Percentiles rank a stretch among this genome's conserved stretches.
Evolutionary conservation across 1,140 invertebrate species (phyloP).

Genomic region (Heliconius hewitsoni): DNA sequence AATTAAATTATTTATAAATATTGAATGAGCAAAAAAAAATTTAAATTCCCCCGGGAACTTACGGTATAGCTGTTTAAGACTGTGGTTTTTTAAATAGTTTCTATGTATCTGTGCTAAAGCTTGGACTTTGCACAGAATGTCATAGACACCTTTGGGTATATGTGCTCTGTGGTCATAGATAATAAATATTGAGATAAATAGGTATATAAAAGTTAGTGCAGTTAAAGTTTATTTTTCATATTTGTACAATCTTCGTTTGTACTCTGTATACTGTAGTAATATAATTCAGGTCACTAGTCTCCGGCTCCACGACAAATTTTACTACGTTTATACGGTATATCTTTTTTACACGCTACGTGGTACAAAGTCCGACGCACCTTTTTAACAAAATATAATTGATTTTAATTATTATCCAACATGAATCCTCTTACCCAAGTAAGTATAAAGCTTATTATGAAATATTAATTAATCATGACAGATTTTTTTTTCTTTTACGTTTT

Average conservation of each 20-base stretch:
- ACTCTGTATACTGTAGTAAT: neutral
- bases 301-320: neutral
- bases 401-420: constrained; percentile 31
- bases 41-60: too few relatives aligned
- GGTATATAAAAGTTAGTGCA: neutral
- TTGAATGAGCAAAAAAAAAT: too few relatives aligned
- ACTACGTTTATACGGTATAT: neutral
- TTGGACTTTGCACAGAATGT: neutral
- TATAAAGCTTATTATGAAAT: constrained; percentile 14
- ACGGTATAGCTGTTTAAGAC: too few relatives aligned
- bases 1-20: too few relatives aligned
- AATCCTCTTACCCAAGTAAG: constrained; percentile 53
- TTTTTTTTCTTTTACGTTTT: neutral
- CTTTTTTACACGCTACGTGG: neutral
- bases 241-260: neutral
- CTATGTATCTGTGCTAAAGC: neutral
- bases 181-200: constrained; percentile 1
- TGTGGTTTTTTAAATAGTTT: neutral
- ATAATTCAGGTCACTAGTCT: neutral
- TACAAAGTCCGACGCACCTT: neutral
- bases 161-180: neutral
- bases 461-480: neutral
- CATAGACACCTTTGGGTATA: neutral
- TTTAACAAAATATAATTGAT: neutral
- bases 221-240: constrained; percentile 1